Percentiles rank a stretch among this genome's conserved stretches.
Conservation (phyloP, 2,888 invertebrate genomes). For the Himalopsyche kuldschensis region DNA sequence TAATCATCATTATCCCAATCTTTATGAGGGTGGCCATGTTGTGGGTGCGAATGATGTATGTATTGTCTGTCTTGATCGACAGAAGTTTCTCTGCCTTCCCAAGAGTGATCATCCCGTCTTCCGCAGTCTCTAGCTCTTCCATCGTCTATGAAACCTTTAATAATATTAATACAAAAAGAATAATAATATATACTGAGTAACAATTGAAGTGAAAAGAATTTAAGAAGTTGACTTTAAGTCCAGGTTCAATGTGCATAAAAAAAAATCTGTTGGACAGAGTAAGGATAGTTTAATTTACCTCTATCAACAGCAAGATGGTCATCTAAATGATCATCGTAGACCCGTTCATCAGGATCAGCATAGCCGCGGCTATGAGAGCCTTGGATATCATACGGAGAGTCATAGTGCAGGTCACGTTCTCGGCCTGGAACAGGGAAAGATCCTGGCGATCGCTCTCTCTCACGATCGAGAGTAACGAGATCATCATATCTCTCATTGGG, state of each 20-base stretch:
- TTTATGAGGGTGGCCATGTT: conserved; percentile 54
- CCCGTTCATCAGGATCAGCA: conserved; percentile 59
- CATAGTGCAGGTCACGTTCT: conserved; percentile 52
- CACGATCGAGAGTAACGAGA: conserved; percentile 46
- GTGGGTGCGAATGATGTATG: conserved; percentile 38
- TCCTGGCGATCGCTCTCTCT: conserved; percentile 51
- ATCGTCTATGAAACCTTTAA: conserved; percentile 53
- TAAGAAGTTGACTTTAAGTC: not conserved
- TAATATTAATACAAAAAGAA: not conserved
- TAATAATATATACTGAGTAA: too few relatives aligned
- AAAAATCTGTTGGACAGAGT: not conserved
- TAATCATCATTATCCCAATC: conserved; percentile 63
- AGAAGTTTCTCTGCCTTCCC: conserved; percentile 59
- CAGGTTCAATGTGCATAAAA: not conserved
- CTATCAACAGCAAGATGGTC: conserved; percentile 54
- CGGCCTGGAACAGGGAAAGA: conserved; percentile 51
- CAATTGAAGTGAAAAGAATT: too few relatives aligned
- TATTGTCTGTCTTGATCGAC: conserved; percentile 56
- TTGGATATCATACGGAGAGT: conserved; percentile 53
- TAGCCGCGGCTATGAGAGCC: conserved; percentile 55
- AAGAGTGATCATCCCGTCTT: conserved; percentile 57
- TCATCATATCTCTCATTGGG: conserved; percentile 55
- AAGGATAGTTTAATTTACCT: conserved; percentile 44
- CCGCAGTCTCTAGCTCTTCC: conserved; percentile 52
- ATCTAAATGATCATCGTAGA: conserved; percentile 55